Conservation (phyloP, 2,797 vertebrate genomes). For the Alcedo quadribrachys region DNA sequence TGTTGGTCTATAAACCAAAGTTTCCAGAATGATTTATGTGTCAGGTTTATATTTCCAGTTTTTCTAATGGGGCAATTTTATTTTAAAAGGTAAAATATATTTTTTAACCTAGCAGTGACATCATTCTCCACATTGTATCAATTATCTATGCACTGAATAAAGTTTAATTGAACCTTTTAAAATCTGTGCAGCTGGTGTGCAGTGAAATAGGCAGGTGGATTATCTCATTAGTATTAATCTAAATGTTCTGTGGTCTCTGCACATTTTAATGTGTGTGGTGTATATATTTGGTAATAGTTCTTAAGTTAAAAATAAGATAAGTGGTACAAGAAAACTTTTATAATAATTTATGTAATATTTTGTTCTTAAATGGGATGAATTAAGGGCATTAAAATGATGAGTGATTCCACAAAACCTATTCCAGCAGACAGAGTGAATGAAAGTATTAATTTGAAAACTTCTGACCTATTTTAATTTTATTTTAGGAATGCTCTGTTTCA, state of each 20-base stretch:
- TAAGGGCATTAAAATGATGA: slow-evolving; percentile 58
- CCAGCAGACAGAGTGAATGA: slow-evolving; percentile 41
- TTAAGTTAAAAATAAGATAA: slow-evolving; percentile 63
- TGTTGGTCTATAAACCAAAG: slow-evolving; percentile 61
- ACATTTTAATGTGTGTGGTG: slow-evolving; percentile 62
- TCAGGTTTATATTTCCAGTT: slow-evolving; percentile 53
- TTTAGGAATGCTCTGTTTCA: slow-evolving; percentile 58
- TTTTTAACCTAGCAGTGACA: slow-evolving; percentile 62
- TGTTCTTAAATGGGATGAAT: slow-evolving; percentile 50
- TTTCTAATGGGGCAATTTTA: slow-evolving; percentile 56
- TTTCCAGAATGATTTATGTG: slow-evolving; percentile 50
- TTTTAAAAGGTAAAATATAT: slow-evolving; percentile 65
- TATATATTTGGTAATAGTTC: slow-evolving; percentile 62
- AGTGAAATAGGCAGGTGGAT: slow-evolving; percentile 66
- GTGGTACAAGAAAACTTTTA: slow-evolving; percentile 51
- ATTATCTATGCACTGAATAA: slow-evolving; percentile 74
- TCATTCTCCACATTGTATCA: slow-evolving; percentile 68
- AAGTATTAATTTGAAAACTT: slow-evolving; percentile 63
- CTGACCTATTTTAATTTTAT: slow-evolving; percentile 65
- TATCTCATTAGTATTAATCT: slow-evolving; percentile 75
- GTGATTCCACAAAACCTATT: slow-evolving; percentile 50
- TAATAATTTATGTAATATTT: slow-evolving; percentile 52
- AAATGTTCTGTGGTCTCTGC: slow-evolving; percentile 65
- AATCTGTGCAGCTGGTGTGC: slow-evolving; percentile 69
- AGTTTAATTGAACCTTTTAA: slow-evolving; percentile 78